Evolutionary conservation across 2,888 invertebrate genomes (phyloP).

Genomic region (Heliconius hortense): DNA sequence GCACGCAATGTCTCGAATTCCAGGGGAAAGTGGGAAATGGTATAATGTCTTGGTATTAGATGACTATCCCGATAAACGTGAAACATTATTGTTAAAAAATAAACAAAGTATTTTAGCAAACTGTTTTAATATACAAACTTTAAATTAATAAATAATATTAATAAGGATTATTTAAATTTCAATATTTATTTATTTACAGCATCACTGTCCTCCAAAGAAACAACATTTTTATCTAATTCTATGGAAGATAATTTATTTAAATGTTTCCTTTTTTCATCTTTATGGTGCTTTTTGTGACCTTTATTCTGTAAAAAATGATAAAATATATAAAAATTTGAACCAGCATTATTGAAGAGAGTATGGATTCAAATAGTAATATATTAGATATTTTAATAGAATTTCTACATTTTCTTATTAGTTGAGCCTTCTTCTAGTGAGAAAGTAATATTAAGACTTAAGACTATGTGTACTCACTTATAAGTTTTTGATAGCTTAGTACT

Average conservation of each 20-base stretch:
- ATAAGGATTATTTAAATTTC: not conserved
- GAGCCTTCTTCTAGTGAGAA: no score
- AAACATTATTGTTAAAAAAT: not conserved
- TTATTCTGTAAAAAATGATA: slow-evolving; percentile 41
- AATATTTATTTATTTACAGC: not conserved
- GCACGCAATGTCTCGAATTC: not conserved
- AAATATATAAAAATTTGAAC: not conserved
- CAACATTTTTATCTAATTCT: slow-evolving; percentile 58
- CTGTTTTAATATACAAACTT: not conserved
- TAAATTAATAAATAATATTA: slow-evolving; percentile 10
- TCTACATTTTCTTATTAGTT: no score
- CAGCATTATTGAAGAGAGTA: no score
- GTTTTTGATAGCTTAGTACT: no score
- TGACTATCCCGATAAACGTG: no score
- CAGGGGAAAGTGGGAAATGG: not conserved
- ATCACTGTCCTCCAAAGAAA: slow-evolving; percentile 62
- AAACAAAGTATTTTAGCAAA: not conserved
- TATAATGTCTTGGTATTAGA: not conserved
- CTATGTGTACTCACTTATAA: no score
- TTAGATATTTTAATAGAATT: no score
- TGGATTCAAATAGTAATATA: not conserved
- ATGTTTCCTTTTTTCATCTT: slow-evolving; percentile 58
- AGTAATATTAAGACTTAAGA: no score
- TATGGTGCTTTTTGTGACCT: slow-evolving; percentile 57
- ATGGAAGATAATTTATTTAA: slow-evolving; percentile 54